Evolutionary conservation across 2,888 invertebrate species (phyloP), one percentile per base, ranked within the genome.

Genomic region (Iphiclides podalirius): DNA sequence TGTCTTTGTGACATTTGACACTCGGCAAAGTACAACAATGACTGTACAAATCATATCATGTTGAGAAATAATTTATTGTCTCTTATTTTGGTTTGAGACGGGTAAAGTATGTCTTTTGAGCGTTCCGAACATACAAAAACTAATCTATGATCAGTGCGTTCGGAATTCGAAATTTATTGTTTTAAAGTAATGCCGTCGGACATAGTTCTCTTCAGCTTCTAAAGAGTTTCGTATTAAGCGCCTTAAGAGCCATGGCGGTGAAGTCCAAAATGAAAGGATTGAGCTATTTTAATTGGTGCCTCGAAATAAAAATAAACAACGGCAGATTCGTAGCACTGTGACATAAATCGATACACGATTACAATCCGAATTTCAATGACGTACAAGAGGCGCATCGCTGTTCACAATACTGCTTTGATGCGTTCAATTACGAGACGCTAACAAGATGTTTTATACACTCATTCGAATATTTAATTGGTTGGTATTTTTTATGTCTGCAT

Each of bases 371-470:
- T 47, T 53, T 47, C 48, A 55, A 54, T 59, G 53, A 48, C 44
- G 48, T 56, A 36, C 42, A 52, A 49, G 49, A 52, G 55, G 54
- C 52, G 58, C 53, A 54, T 52, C 45, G 46, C 52, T 53, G 47
- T 34, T 47, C 57, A 61, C 60, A 63, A 62, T 60, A 52, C 55
- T 46, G 45, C 58, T 60, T 60, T 62, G 61, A 64, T 58, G 56
- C 57, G 58, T 64, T 63, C 72, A 75, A 72, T 72, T 73, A 72
- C 69, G 48, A 55, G 59, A 53, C 63, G 59, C 64, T 74, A 72
- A 72, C 72, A 58, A 72, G 70, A 66, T 62, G 57, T 63, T 61
- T 68, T 65, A 61, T 63, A 60, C 61, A 54, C 6, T 20, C 55
- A 53, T 46, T 56, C 51, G 52, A 53, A 52, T 58, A 57, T 55